phyloP scores from a whole-genome alignment of 2,113 vertebrate genomes.

The Balaeniceps rex region DNA sequence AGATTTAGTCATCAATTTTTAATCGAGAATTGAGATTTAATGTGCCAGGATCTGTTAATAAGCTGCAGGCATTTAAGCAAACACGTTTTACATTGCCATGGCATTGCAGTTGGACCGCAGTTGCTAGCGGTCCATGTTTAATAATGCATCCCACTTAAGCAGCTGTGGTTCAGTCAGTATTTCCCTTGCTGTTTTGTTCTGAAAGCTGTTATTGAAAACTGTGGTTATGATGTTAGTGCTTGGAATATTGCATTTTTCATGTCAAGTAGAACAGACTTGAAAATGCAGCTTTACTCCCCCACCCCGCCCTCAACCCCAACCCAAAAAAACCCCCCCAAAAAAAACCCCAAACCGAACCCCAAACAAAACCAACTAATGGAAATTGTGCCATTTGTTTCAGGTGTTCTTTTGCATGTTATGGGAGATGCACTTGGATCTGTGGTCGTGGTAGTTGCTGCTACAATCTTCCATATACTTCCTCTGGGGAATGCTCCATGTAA shows the following conservation, averaged over 20 bases:
- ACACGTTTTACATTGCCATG: not conserved
- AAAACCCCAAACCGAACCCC: too few relatives aligned
- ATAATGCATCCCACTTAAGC: not conserved
- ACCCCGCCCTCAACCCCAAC: too few relatives aligned
- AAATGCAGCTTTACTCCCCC: not conserved
- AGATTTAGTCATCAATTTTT: not conserved
- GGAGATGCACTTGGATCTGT: slow-evolving; percentile 82
- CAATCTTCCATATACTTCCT: slow-evolving; percentile 76
- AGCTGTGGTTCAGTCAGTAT: not conserved
- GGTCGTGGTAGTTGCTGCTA: slow-evolving; percentile 75
- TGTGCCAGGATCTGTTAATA: not conserved
- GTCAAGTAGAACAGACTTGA: not conserved
- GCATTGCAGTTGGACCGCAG: not conserved
- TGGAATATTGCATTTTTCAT: not conserved
- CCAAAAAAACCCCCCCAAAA: not conserved
- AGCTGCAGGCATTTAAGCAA: not conserved
- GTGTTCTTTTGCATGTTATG: slow-evolving; percentile 82
- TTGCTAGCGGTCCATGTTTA: not conserved
- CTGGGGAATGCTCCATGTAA: slow-evolving; percentile 70
- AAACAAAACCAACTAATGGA: not conserved
- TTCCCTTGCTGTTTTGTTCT: not conserved
- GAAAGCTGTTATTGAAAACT: not conserved
- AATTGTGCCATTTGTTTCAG: slow-evolving; percentile 57
- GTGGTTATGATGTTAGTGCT: not conserved
- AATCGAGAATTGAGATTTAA: not conserved